Evolutionary conservation across 2,113 vertebrate genomes (phyloP), one percentile per base, ranked within the genome.

Genomic region (Papio anubis): DNA sequence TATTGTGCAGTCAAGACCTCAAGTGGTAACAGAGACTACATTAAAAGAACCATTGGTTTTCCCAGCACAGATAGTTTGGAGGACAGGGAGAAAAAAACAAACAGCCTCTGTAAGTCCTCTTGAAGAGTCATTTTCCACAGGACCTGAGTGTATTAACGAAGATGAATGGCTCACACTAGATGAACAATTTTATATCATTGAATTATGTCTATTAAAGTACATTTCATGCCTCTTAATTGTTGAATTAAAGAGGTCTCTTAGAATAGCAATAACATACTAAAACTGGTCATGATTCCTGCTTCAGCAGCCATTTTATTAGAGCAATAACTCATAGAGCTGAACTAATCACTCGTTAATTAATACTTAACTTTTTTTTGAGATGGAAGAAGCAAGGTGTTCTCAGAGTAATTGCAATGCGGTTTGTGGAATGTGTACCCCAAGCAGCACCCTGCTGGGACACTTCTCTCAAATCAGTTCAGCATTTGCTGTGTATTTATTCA

Each of bases 341-440:
- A 95, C 90, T 97, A 98, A 98, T 97, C 4, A 2, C 45, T 96
- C 83, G 88, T 83, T 95, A 97, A 93, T 97, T 98, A 98, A 97
- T 95, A 95, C 20, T 88, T 96, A 64, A 94, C 80, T 80, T 32
- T 93, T 68, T 84, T 88, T 57, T 83, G 38, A 80, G 66, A 89
- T 80, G 50, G 68, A n/a, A 73, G 48, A 85, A 88, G 59, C 72
- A 55, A 94, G 61, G 78, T 92, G 45, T 78, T 72, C 82, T 73
- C 16, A 40, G 55, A 86, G 43, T 50, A 70, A 89, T 61, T 52
- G 40, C n/a, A 81, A 79, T 48, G 8, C 11, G 14, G 59, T 82
- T 85, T 86, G 50, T 91, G 85, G 32, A 43, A 70, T 14, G 48
- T 8, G 20, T 21, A 75, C 57, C 14, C 61, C 4, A 75, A 30